These are phyloP conservation scores for Tetranychus piercei DNA, from an alignment of 2,888 invertebrate species.

Conservation along the genomic window DNA sequence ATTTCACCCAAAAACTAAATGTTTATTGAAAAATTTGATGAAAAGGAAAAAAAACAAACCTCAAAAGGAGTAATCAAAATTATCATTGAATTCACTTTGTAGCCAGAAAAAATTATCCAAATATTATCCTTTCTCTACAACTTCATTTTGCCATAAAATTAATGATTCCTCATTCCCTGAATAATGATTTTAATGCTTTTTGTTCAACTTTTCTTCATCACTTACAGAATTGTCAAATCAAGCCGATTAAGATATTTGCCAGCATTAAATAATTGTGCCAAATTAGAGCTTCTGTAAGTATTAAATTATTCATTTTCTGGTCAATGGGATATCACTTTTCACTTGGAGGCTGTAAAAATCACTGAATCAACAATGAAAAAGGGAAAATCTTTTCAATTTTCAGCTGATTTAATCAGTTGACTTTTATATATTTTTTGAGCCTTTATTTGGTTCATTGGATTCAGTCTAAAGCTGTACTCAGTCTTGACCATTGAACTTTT, in stretches of 20 bases:
- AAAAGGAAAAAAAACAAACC: background rate
- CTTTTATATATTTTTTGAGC: background rate
- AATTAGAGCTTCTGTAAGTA: constrained; percentile 41
- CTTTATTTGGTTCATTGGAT: no score
- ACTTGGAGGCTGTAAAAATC: no score
- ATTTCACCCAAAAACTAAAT: background rate
- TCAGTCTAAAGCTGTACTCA: no score
- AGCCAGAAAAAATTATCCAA: no score
- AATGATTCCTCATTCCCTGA: background rate
- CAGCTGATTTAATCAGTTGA: background rate
- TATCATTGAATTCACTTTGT: no score
- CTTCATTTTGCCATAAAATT: no score
- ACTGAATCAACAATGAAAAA: background rate
- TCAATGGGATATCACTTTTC: no score
- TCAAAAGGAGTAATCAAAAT: no score
- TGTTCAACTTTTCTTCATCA: no score
- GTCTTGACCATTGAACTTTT: no score
- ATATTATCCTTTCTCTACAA: no score
- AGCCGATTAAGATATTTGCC: constrained; percentile 59
- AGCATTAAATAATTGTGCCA: constrained; percentile 53
- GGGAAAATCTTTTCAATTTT: background rate
- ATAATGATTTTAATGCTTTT: background rate
- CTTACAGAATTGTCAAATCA: constrained; percentile 57
- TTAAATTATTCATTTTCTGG: background rate
- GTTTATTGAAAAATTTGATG: background rate